Percentiles rank a stretch among this genome's conserved stretches.
These are phyloP conservation scores for Aphyosemion australe DNA, from an alignment of 2,113 vertebrate genomes.

Conservation along the genomic window DNA sequence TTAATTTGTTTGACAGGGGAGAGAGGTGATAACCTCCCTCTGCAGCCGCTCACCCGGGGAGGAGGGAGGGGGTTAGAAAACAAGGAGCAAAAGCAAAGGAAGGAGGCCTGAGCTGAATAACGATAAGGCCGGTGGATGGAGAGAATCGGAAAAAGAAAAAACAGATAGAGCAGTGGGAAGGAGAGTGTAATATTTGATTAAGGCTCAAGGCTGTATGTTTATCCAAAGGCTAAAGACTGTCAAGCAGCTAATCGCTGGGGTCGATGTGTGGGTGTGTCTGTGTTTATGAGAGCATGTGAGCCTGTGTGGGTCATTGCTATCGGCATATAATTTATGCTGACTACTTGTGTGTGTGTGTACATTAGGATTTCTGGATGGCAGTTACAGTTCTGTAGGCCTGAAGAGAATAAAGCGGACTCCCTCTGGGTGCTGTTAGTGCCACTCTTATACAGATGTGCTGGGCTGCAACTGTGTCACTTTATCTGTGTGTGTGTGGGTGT, in stretches of 20 bases:
- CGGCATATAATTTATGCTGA: slow-evolving; percentile 61
- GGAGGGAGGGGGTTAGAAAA: slow-evolving; percentile 23
- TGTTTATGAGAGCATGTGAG: slow-evolving; percentile 50
- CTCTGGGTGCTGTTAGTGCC: slow-evolving; percentile 74
- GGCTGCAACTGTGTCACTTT: slow-evolving; percentile 56
- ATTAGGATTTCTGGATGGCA: slow-evolving; percentile 67
- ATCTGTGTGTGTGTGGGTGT: too few species aligned
- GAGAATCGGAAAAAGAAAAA: slow-evolving; percentile 35
- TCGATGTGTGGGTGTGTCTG: slow-evolving; percentile 57
- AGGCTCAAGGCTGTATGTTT: slow-evolving; percentile 75
- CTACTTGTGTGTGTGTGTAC: slow-evolving; percentile 43
- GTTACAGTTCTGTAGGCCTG: slow-evolving; percentile 72
- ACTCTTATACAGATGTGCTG: slow-evolving; percentile 75
- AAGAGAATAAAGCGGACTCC: slow-evolving; percentile 70
- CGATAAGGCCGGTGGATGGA: slow-evolving; percentile 56
- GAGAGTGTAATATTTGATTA: slow-evolving; percentile 72
- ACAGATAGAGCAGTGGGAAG: slow-evolving; percentile 38
- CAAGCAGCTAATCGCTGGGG: slow-evolving; percentile 67
- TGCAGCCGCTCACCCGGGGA: slow-evolving; percentile 27
- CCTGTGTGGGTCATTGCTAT: slow-evolving; percentile 61
- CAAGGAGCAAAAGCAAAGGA: slow-evolving; percentile 36
- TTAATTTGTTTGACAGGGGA: slow-evolving; percentile 72
- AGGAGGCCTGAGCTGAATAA: slow-evolving; percentile 57
- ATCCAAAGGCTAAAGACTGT: slow-evolving; percentile 76
- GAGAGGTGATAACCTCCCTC: slow-evolving; percentile 67